phyloP scores from a whole-genome alignment of 1,140 invertebrate genomes.

The Sarcophaga peregrina region DNA sequence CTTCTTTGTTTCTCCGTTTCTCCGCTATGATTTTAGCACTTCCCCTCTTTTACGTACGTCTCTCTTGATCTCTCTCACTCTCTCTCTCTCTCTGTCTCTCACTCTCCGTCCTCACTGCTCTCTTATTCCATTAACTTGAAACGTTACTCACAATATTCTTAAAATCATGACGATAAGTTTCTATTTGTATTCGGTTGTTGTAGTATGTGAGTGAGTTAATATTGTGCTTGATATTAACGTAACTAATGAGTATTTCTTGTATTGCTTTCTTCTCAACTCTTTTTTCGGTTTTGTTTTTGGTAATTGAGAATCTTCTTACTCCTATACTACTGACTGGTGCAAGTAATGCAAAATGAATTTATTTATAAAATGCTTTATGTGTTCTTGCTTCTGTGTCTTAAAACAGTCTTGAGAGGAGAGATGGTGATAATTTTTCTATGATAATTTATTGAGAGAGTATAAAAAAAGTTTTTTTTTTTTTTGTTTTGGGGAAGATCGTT shows the following conservation, averaged over 20 bases:
- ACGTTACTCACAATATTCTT: constrained; percentile 19
- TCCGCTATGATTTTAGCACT: too few relatives aligned
- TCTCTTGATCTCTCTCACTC: not conserved
- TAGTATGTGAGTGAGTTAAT: not conserved
- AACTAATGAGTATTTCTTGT: not conserved
- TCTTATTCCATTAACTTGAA: not conserved
- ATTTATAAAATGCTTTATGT: constrained; percentile 25
- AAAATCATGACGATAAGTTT: constrained; percentile 15
- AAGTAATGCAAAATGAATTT: constrained; percentile 23
- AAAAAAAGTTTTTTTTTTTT: constrained; percentile 13
- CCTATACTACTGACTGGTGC: constrained; percentile 17
- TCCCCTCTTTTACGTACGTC: too few relatives aligned
- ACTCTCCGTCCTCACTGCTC: not conserved
- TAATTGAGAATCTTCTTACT: not conserved
- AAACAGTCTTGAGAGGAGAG: not conserved
- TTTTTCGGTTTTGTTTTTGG: not conserved
- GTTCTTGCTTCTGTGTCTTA: not conserved
- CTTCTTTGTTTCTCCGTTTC: too few relatives aligned
- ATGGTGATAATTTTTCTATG: not conserved
- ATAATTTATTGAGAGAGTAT: constrained; percentile 29
- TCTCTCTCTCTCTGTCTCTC: not conserved
- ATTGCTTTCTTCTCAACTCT: not conserved
- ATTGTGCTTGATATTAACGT: not conserved
- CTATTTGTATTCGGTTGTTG: not conserved
- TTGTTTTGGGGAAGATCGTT: constrained; percentile 24